Evolutionary conservation across 2,888 invertebrate species (phyloP).

Genomic region (Litoditis marina): DNA sequence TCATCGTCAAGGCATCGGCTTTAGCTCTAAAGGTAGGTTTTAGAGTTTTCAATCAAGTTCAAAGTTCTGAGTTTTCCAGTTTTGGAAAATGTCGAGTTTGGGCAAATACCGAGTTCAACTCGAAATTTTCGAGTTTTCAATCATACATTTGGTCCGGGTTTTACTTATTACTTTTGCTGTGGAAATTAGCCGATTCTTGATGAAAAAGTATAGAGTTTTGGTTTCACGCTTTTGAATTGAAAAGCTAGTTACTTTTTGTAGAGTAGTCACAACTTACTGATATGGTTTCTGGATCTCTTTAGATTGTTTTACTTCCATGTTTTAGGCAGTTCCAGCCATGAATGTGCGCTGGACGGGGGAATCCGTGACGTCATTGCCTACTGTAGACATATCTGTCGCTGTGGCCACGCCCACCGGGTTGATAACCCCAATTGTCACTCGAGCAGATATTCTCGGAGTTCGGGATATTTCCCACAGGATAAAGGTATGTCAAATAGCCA

Average conservation of each 20-base stretch:
- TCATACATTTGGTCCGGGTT: too few species aligned
- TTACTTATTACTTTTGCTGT: too few species aligned
- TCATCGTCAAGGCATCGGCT: slow-evolving; percentile 71
- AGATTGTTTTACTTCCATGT: slow-evolving; percentile 66
- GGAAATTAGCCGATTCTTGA: too few species aligned
- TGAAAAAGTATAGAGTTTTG: too few species aligned
- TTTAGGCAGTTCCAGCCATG: slow-evolving; percentile 31
- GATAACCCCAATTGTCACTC: slow-evolving; percentile 86
- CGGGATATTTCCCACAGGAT: slow-evolving; percentile 64
- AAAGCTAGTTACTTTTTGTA: too few species aligned
- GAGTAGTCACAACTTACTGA: too few species aligned
- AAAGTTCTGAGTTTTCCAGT: too few species aligned
- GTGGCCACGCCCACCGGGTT: slow-evolving; percentile 86
- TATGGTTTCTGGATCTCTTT: neutral
- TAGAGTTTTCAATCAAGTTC: too few species aligned
- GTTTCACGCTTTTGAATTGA: too few species aligned
- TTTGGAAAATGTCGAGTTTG: too few species aligned
- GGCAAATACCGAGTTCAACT: too few species aligned
- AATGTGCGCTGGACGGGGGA: slow-evolving; percentile 35
- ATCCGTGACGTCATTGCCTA: slow-evolving; percentile 19
- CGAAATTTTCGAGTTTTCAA: too few species aligned
- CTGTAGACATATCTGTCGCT: slow-evolving; percentile 89
- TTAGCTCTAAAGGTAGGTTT: slow-evolving; percentile 66
- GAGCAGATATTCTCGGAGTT: slow-evolving; percentile 67
- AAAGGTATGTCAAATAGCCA: slow-evolving; percentile 14